A percentile compares a stretch with the other conserved stretches of the same genome.
These are phyloP conservation scores for Peromyscus maniculatus DNA, from an alignment of 2,113 vertebrate genomes.

Conservation along the genomic window DNA sequence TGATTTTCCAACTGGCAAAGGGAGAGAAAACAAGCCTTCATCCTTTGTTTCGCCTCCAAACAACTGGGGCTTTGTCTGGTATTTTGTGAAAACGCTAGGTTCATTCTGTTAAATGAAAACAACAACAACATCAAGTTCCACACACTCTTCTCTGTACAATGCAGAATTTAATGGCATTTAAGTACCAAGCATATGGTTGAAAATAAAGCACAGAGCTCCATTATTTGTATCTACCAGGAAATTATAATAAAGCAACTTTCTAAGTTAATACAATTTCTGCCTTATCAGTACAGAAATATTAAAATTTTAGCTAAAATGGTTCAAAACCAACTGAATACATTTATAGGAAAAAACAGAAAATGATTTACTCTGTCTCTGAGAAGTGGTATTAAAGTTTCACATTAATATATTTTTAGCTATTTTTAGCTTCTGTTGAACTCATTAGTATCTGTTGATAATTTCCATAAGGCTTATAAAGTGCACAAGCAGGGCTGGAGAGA, in stretches of 20 bases:
- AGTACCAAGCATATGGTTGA: slow-evolving; percentile 15
- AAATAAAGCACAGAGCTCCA: slow-evolving; percentile 20
- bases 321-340: slow-evolving; percentile 55
- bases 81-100: slow-evolving; percentile 91
- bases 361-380: slow-evolving; percentile 10
- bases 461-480: neutral
- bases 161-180: slow-evolving; percentile 30
- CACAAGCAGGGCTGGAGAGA: neutral
- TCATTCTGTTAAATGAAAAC: slow-evolving; percentile 89
- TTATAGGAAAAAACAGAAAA: slow-evolving; percentile 57
- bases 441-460: slow-evolving; percentile 4
- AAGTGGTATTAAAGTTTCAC: slow-evolving; percentile 54
- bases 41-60: slow-evolving; percentile 91
- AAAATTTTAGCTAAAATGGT: slow-evolving; percentile 48
- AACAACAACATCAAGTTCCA: slow-evolving; percentile 58
- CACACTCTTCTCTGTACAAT: slow-evolving; percentile 41
- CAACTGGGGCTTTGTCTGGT: slow-evolving; percentile 93
- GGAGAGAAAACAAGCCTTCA: slow-evolving; percentile 83
- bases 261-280: slow-evolving; percentile 60
- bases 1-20: slow-evolving; percentile 82
- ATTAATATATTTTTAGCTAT: slow-evolving; percentile 20
- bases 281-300: neutral
- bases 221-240: slow-evolving; percentile 47
- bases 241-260: slow-evolving; percentile 15
- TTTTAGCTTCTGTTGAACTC: slow-evolving; percentile 51